Percentiles rank a stretch among this genome's conserved stretches.
These are phyloP conservation scores for Xanthorhoe spadicearia DNA, from an alignment of 2,888 invertebrate species.

Conservation along the genomic window DNA sequence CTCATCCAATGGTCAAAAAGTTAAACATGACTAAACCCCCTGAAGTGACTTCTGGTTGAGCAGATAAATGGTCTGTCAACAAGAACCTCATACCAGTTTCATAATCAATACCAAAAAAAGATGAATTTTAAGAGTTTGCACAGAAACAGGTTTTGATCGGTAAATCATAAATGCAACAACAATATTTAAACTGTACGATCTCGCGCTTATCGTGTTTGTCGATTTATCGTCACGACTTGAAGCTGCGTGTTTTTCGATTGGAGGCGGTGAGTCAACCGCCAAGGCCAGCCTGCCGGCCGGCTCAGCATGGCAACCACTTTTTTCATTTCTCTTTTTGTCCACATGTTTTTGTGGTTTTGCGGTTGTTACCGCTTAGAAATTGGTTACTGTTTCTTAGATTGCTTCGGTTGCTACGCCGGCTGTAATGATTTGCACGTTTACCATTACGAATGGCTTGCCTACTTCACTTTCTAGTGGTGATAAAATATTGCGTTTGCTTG, in stretches of 20 bases:
- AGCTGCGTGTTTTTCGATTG: conserved; percentile 56
- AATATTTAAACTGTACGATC: conserved; percentile 55
- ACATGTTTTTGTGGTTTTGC: conserved; percentile 63
- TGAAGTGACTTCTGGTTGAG: conserved; percentile 2
- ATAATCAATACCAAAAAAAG: not conserved
- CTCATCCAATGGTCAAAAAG: conserved; percentile 2
- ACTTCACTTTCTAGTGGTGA: conserved; percentile 41
- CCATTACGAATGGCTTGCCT: conserved; percentile 33
- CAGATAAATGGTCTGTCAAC: conserved; percentile 11
- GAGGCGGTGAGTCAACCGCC: conserved; percentile 62
- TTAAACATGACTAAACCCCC: not conserved
- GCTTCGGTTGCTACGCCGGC: conserved; percentile 45
- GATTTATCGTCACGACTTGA: conserved; percentile 54
- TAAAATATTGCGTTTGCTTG: conserved; percentile 32
- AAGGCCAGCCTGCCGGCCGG: conserved; percentile 80
- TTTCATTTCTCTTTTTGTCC: conserved; percentile 62
- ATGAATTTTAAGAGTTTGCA: conserved; percentile 7
- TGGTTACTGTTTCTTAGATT: conserved; percentile 54
- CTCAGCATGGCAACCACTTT: conserved; percentile 68
- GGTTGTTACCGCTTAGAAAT: conserved; percentile 54
- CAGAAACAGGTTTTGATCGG: conserved; percentile 21
- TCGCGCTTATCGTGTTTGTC: conserved; percentile 48
- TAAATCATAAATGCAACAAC: conserved; percentile 35
- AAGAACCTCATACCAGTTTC: conserved; percentile 5
- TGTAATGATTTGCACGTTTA: conserved; percentile 40